phyloP scores from a whole-genome alignment of 2,113 vertebrate species.

The Quiscalus mexicanus region DNA sequence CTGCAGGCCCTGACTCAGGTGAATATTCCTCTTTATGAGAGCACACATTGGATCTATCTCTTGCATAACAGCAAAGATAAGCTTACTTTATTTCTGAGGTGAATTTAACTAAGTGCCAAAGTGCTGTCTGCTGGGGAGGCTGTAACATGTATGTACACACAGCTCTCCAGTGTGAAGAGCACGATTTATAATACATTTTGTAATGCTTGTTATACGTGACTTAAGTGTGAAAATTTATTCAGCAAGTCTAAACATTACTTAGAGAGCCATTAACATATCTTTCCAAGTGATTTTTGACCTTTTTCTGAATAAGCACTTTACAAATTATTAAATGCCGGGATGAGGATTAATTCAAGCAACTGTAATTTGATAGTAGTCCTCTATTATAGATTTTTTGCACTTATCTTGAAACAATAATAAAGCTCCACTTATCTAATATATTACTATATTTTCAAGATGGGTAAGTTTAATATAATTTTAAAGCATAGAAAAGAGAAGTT shows the following conservation, averaged over 20 bases:
- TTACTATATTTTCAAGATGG: neutral
- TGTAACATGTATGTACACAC: neutral
- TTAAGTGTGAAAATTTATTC: slow-evolving; percentile 66
- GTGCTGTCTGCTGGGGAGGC: neutral
- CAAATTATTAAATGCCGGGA: slow-evolving; percentile 66
- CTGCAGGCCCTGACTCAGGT: neutral
- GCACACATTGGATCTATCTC: neutral
- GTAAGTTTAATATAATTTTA: neutral
- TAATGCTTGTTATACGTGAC: slow-evolving; percentile 56
- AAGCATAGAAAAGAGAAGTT: neutral
- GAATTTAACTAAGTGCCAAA: neutral
- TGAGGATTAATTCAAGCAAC: slow-evolving; percentile 64
- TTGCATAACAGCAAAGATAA: neutral
- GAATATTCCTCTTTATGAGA: neutral
- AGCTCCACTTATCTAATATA: neutral
- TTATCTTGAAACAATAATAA: slow-evolving; percentile 20
- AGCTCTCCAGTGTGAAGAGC: slow-evolving; percentile 17
- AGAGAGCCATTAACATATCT: slow-evolving; percentile 67
- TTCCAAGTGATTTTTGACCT: slow-evolving; percentile 75
- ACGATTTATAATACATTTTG: slow-evolving; percentile 4
- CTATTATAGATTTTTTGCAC: slow-evolving; percentile 7
- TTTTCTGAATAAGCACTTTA: slow-evolving; percentile 69
- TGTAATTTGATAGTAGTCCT: slow-evolving; percentile 33
- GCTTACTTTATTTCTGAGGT: neutral
- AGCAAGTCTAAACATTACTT: slow-evolving; percentile 54